phyloP scores from a whole-genome alignment of 2,888 invertebrate species.

The Tipula lateralis region DNA sequence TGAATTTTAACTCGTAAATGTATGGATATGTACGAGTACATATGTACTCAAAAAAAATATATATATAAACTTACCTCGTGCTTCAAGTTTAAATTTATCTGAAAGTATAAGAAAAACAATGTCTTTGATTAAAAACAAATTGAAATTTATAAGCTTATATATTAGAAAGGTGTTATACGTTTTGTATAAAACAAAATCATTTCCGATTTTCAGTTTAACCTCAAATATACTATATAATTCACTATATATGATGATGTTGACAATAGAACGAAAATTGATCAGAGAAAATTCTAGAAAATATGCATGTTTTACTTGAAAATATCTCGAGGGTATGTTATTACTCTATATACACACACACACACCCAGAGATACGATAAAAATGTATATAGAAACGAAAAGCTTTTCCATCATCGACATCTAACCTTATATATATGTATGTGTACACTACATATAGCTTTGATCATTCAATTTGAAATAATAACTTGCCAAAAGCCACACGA shows the following conservation, averaged over 20 bases:
- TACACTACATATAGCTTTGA: background rate
- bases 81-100: conserved; percentile 40
- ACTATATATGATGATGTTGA: background rate
- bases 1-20: too few species aligned
- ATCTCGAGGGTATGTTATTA: background rate
- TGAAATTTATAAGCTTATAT: background rate
- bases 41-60: background rate
- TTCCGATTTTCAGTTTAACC: too few species aligned
- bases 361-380: too few species aligned
- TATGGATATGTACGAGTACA: too few species aligned
- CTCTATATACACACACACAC: background rate
- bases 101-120: conserved; percentile 34
- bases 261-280: background rate
- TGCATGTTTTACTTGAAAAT: background rate
- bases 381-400: background rate
- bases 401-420: background rate
- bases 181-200: background rate
- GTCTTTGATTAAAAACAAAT: background rate
- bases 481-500: background rate
- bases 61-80: conserved; percentile 38
- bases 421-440: background rate
- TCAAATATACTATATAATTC: background rate
- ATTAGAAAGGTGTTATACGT: too few species aligned
- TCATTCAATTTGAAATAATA: background rate
- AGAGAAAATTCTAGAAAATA: background rate